phyloP scores from a whole-genome alignment of 2,113 vertebrate species.

The Tenebrosternarchus preto region DNA sequence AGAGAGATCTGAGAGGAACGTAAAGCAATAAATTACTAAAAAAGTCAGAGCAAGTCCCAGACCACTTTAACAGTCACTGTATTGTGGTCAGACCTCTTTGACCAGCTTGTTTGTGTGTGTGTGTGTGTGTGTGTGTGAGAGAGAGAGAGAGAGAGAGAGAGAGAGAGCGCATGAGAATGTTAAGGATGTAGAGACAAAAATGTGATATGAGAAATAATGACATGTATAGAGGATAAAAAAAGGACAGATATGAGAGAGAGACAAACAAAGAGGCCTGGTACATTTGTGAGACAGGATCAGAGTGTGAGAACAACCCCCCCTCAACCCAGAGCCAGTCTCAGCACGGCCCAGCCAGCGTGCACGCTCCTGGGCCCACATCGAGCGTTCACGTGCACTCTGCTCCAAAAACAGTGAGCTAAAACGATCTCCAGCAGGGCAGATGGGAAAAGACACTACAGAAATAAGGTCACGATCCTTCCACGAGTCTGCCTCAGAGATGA shows the following conservation, averaged over 20 bases:
- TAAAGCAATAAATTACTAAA: background rate
- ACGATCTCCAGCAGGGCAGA: slow-evolving; percentile 48
- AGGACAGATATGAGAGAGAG: slow-evolving; percentile 69
- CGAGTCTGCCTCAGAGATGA: background rate
- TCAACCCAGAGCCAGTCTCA: background rate
- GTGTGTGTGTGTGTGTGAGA: background rate
- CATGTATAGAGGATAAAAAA: slow-evolving; percentile 33
- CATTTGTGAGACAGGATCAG: background rate
- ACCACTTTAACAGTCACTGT: slow-evolving; percentile 1
- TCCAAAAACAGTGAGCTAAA: background rate
- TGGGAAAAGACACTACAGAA: slow-evolving; percentile 51
- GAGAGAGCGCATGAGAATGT: background rate
- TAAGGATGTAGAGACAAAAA: background rate
- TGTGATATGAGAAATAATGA: background rate
- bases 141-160: background rate
- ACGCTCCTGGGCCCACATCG: background rate
- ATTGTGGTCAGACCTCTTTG: slow-evolving; percentile 1
- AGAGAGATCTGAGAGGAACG: slow-evolving; percentile 15
- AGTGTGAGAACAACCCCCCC: too few species aligned
- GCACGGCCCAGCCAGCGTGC: background rate
- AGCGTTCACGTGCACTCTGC: background rate
- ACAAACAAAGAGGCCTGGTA: background rate
- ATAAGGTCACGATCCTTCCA: slow-evolving; percentile 2
- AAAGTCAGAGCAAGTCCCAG: background rate
- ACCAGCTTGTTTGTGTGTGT: slow-evolving; percentile 69